Evolutionary conservation across 1,140 invertebrate genomes (phyloP).

Genomic region (Liolophura sinensis): DNA sequence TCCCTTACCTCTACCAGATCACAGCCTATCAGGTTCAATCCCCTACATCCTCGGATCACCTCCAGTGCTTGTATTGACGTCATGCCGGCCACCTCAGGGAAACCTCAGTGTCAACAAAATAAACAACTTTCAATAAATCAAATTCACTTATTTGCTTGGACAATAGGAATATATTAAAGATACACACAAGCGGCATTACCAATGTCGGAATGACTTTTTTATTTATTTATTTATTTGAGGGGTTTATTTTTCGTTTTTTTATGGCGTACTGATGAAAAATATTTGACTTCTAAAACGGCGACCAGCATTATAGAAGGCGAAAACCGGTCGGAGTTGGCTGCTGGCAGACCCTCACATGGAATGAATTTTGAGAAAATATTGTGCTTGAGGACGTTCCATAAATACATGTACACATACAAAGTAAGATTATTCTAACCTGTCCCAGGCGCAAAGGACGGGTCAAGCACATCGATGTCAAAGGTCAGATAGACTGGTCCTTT

Average conservation of each 20-base stretch:
- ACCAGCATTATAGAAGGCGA: too few relatives aligned
- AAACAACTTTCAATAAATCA: not conserved
- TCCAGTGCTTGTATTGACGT: slow-evolving; percentile 49
- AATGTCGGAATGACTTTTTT: too few relatives aligned
- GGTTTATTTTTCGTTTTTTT: too few relatives aligned
- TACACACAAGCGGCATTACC: too few relatives aligned
- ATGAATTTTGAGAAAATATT: too few relatives aligned
- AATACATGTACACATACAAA: too few relatives aligned
- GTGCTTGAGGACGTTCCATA: too few relatives aligned
- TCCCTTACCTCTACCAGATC: slow-evolving; percentile 51
- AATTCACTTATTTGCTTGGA: not conserved
- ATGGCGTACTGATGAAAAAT: too few relatives aligned
- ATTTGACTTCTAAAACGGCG: too few relatives aligned
- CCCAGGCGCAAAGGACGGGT: slow-evolving; percentile 82
- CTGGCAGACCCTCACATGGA: too few relatives aligned
- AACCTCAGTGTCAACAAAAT: slow-evolving; percentile 28
- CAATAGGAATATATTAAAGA: not conserved
- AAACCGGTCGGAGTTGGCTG: too few relatives aligned
- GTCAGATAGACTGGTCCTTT: slow-evolving; percentile 81
- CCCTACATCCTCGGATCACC: slow-evolving; percentile 46
- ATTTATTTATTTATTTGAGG: too few relatives aligned
- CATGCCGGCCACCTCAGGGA: slow-evolving; percentile 51
- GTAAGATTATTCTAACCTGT: slow-evolving; percentile 68
- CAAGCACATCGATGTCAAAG: slow-evolving; percentile 89
- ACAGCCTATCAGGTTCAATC: slow-evolving; percentile 47